Evolutionary conservation across 2,797 vertebrate genomes (phyloP).

Genomic region (Garrulus glandarius): DNA sequence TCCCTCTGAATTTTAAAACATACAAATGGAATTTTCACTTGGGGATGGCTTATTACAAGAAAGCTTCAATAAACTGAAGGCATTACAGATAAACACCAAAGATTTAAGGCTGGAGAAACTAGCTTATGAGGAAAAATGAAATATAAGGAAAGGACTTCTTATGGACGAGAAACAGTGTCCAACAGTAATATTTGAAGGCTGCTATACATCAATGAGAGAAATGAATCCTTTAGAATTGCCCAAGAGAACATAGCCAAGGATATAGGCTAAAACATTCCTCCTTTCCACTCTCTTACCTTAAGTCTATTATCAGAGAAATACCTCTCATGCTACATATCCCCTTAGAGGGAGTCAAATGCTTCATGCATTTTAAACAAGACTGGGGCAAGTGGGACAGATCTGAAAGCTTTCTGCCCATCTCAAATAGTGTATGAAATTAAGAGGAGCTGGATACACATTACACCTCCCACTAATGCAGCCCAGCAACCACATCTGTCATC

Average conservation of each 20-base stretch:
- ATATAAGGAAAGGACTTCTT: not conserved
- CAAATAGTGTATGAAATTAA: not conserved
- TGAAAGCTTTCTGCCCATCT: conserved; percentile 19
- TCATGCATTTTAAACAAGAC: conserved; percentile 33
- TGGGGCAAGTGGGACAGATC: not conserved
- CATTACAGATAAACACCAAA: not conserved
- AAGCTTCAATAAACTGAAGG: not conserved
- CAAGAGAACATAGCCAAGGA: conserved; percentile 28
- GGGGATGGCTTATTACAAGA: not conserved
- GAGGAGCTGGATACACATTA: not conserved
- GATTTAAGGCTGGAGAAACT: not conserved
- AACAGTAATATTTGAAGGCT: not conserved
- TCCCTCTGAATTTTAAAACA: not conserved
- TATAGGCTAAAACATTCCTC: not conserved
- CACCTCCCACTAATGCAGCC: not conserved
- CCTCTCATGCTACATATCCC: not conserved
- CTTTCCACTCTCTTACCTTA: conserved; percentile 23
- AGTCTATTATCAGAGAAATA: conserved; percentile 24
- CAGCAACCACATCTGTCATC: not conserved
- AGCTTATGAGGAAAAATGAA: conserved; percentile 29
- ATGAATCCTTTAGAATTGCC: conserved; percentile 26
- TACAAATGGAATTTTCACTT: not conserved
- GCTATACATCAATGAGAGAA: conserved; percentile 37
- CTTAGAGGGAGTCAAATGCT: conserved; percentile 4
- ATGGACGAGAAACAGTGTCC: conserved; percentile 3